phyloP scores from a whole-genome alignment of 2,113 vertebrate genomes.

The Accipiter virgatus region DNA sequence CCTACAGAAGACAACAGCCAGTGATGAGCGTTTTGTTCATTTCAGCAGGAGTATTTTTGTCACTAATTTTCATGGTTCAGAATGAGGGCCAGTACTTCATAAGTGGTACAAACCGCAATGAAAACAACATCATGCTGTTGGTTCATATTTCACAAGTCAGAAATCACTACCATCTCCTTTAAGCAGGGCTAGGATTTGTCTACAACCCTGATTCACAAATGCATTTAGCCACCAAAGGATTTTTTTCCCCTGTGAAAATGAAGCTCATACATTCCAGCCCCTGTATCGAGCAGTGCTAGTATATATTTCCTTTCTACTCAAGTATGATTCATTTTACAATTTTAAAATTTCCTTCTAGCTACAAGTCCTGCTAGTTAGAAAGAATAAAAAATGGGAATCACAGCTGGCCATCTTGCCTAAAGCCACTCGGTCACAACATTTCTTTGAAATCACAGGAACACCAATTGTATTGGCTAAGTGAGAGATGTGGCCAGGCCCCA shows the following conservation, averaged over 20 bases:
- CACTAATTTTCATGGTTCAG: not conserved
- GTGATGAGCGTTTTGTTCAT: not conserved
- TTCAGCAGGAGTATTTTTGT: not conserved
- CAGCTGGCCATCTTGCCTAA: not conserved
- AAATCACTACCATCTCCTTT: not conserved
- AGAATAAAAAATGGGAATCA: not conserved
- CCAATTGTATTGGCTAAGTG: not conserved
- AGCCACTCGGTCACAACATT: not conserved
- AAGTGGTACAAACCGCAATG: not conserved
- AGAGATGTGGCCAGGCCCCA: not conserved
- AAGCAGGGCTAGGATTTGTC: not conserved
- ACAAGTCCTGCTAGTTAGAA: not conserved
- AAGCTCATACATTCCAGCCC: not conserved
- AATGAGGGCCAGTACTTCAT: not conserved
- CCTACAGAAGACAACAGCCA: not conserved
- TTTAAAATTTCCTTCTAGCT: not conserved
- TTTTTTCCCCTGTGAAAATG: not conserved
- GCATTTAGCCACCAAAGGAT: not conserved
- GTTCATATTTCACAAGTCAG: not conserved
- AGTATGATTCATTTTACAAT: not conserved
- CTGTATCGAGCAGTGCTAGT: not conserved
- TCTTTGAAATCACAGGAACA: not conserved
- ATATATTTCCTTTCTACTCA: not conserved
- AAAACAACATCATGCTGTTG: accelerated
- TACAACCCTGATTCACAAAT: not conserved